Base-by-base conservation (phyloP, 2,797 vertebrate species). In the Crenichthys baileyi region DNA sequence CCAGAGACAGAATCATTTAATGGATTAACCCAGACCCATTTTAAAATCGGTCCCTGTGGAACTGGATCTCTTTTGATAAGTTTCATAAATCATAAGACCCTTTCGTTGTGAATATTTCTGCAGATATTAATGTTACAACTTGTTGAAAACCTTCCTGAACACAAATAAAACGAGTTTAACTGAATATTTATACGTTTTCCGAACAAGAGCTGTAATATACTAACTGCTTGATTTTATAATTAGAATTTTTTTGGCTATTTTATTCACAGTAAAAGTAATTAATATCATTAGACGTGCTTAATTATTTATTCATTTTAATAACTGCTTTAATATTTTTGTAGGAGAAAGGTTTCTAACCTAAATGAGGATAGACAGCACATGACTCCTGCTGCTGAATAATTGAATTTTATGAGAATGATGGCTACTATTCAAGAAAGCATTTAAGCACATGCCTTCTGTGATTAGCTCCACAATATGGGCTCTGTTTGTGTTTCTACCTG, bases 401-500 rank as follows among this genome's bases (percentile, higher is more conserved):
- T 90, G 63, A 84, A 93, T 93, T 93, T 94, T 89, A 82, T 81
- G 85, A 91, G 86, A 83, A 88, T 88, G 91, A 88, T 90, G 92
- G 89, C 87, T 84, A 72, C 60, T 83, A 89, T 85, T 92, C 89
- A 89, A 85, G 85, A 92, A 90, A 92, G 89, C 86, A 87, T 86
- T 81, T 90, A 82, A 87, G 91, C 93, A 91, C 91, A 91, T 88
- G 92, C 91, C 89, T 94, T 93, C 95, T 95, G 91, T 94, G 93
- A 96, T 96, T 95, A 96, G 60, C 18, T 13, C 77, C 83, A 96
- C 95, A 96, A 94, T 94, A 87, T 89, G 70, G 46, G 79, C 89
- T 94, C 90, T 95, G 92, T 95, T 91, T 73, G 78, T 79, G 76
- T 75, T 80, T 67, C 55, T 81, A 73, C 79, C 72, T 87, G 84